Conservation (phyloP, 2,888 invertebrate species). For the Hirtodrosophila histrioides region DNA sequence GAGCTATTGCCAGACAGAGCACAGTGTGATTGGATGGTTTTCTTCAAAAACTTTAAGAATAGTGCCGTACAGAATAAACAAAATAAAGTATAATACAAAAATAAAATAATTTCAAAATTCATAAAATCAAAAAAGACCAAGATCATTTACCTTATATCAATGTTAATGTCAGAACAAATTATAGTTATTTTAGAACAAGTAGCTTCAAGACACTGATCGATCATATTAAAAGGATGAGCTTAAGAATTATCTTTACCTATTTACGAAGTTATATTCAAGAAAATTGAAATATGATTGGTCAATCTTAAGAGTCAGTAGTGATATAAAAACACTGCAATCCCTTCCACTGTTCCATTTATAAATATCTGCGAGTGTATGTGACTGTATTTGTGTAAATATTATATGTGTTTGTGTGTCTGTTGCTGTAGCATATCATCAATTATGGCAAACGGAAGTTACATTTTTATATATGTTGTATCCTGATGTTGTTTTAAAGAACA, state of each 20-base stretch:
- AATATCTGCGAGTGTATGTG: background rate
- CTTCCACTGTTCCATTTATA: conserved; percentile 9
- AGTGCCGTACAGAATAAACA: background rate
- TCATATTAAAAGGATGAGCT: too few species aligned
- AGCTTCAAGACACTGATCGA: too few species aligned
- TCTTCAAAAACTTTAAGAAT: background rate
- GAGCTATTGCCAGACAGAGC: background rate
- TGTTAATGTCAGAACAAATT: too few species aligned
- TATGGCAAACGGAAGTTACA: conserved; percentile 74
- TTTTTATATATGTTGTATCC: conserved; percentile 59
- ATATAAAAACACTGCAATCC: too few species aligned
- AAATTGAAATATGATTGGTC: too few species aligned
- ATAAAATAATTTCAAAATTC: too few species aligned
- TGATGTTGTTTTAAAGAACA: conserved; percentile 60
- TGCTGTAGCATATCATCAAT: conserved; percentile 67
- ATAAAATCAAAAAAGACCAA: too few species aligned
- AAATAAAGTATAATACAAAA: background rate
- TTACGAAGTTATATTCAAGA: too few species aligned
- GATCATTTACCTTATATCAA: too few species aligned
- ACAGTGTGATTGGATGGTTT: conserved; percentile 2
- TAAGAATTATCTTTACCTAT: too few species aligned
- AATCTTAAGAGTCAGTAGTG: too few species aligned
- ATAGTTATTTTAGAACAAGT: too few species aligned
- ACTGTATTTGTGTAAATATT: conserved; percentile 2
- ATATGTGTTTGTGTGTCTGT: conserved; percentile 6